These are phyloP conservation scores for Falco cherrug DNA, from an alignment of 2,797 vertebrate species.

Conservation along the genomic window DNA sequence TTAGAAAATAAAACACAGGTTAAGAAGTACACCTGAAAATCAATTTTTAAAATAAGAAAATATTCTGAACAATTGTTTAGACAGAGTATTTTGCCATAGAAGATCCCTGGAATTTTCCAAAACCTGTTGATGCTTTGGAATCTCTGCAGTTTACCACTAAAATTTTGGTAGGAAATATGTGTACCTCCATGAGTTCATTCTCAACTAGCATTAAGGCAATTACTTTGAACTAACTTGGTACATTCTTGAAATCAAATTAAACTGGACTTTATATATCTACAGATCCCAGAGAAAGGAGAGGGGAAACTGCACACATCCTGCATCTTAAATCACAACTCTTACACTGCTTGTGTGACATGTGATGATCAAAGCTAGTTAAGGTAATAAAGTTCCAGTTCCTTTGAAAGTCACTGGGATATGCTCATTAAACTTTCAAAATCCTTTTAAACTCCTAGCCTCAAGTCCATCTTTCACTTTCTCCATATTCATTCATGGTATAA, in stretches of 20 bases:
- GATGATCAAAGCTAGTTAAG: neutral
- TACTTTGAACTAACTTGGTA: neutral
- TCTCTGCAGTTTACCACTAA: neutral
- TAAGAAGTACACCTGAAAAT: neutral
- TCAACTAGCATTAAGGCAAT: neutral
- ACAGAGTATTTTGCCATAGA: neutral
- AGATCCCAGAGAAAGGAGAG: neutral
- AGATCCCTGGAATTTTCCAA: neutral
- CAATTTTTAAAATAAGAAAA: neutral
- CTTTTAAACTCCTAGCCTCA: neutral
- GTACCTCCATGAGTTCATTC: neutral
- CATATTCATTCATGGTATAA: neutral
- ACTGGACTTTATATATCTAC: neutral
- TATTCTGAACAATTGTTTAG: neutral
- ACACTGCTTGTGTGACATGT: neutral
- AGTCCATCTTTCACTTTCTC: neutral
- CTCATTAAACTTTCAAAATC: neutral
- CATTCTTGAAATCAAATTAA: neutral
- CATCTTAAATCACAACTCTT: neutral
- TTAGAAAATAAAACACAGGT: neutral
- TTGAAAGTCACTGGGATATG: neutral
- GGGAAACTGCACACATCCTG: neutral
- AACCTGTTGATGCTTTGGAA: neutral
- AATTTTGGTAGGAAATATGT: neutral
- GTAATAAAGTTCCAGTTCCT: neutral